Conservation (phyloP, 2,797 vertebrate species). For the Remorina albescens region DNA sequence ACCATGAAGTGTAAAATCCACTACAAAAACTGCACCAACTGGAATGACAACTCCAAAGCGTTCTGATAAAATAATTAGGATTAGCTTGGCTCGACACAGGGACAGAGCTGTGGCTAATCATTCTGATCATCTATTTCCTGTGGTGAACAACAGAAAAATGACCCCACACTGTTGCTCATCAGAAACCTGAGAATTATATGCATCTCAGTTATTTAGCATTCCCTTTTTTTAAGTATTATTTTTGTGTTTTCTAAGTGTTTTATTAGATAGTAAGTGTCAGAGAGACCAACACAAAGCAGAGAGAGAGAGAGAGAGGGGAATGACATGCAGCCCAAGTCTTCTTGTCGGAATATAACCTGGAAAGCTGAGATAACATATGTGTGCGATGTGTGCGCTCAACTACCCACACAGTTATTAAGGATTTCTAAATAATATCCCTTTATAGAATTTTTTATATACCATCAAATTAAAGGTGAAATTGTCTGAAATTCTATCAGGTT, state of each 20-base stretch:
- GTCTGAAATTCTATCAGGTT: too few species aligned
- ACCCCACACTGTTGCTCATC: background rate
- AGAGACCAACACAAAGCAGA: too few species aligned
- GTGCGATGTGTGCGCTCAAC: too few species aligned
- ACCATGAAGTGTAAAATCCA: constrained; percentile 52
- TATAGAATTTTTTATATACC: background rate
- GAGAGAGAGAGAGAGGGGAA: too few species aligned
- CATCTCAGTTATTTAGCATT: too few species aligned
- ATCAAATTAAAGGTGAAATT: background rate
- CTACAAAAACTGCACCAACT: constrained; percentile 46
- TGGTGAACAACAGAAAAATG: background rate
- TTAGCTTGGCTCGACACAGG: constrained; percentile 7
- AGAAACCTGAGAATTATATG: too few species aligned
- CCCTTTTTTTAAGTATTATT: too few species aligned
- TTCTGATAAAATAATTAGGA: constrained; percentile 28
- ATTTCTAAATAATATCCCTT: background rate
- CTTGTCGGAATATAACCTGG: too few species aligned
- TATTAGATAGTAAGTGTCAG: too few species aligned
- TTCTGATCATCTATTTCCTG: background rate
- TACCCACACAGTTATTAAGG: background rate
- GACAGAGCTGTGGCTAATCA: background rate
- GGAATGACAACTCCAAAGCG: constrained; percentile 27
- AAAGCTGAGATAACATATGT: too few species aligned
- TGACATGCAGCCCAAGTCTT: too few species aligned
- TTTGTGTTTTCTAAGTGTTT: too few species aligned